Base-by-base conservation (phyloP, 2,797 vertebrate species). In the Myotis planiceps region DNA sequence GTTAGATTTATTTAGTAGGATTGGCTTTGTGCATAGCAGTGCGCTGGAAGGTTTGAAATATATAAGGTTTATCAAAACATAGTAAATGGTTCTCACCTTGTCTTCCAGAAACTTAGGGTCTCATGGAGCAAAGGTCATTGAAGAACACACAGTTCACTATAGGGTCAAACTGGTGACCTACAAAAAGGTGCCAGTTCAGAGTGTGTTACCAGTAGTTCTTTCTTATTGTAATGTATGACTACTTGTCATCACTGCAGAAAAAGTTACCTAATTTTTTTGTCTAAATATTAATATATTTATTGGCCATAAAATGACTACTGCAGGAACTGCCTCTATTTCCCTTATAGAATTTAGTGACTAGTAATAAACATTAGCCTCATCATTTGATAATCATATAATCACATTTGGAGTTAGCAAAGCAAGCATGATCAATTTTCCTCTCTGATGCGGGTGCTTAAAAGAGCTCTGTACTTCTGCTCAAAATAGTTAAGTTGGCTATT, bases 381-480 rank as follows among this genome's bases (percentile, higher is more conserved):
- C 23, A 49, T 79, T 66, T 92, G 78, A 55, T 74, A 60, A 87
- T 83, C 47, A 68, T 68, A 58, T 88, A 85, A 74, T 16, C 19
- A 80, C 6, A 27, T 69, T 92, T 83, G 8, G n/a, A 94, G 27
- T 55, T 60, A 93, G 34, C 53, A 92, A 71, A 95, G 14, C 32
- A 89, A 87, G 4, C 9, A 79, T 42, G 72, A 90, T 88, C 76
- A 78, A 27, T 95, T 95, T 95, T 78, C 83, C 89, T 60, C 14
- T 84, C 42, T 29, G 29, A 5, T 65, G 39, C 3, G 92, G 29
- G 6, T 78, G n/a, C 5, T 96, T 84, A 34, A 68, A 87, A 69
- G 45, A 42, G 3, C 37, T 86, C 39, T 72, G 1, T 32, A 82
- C 84, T 93, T 75, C n/a, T 37, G 34, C 49, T 88, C 27, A 74